phyloP scores from a whole-genome alignment of 2,888 invertebrate species.

The Dugesia japonica region DNA sequence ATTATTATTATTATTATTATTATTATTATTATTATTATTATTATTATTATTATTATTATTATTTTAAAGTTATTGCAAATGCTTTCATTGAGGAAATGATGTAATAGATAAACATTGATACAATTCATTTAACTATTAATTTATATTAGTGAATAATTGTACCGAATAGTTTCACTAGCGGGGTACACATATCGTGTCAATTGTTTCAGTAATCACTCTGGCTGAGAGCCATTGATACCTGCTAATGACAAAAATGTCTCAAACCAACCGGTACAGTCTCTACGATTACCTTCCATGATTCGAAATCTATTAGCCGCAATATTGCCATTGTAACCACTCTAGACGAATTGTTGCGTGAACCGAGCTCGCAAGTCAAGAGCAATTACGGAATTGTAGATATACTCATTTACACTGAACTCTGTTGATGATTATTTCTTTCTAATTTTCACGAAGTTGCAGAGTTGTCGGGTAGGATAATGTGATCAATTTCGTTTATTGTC shows the following conservation, averaged over 20 bases:
- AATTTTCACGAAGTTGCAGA: background rate
- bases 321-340: background rate
- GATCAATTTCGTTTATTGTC: constrained; percentile 14
- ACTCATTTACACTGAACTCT: constrained; percentile 20
- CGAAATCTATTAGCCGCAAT: background rate
- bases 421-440: constrained; percentile 13
- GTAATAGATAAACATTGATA: background rate
- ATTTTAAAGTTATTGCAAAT: no score
- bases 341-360: constrained; percentile 13
- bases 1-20: no score
- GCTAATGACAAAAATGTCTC: constrained; percentile 20
- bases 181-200: constrained; percentile 16
- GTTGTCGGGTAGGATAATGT: constrained; percentile 20
- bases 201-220: background rate
- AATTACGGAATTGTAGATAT: constrained; percentile 16
- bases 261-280: background rate
- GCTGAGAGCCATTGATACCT: constrained; percentile 14
- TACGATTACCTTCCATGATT: background rate
- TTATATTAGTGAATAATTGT: background rate
- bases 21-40: no score
- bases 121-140: background rate
- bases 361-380: background rate
- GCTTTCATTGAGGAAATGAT: no score
- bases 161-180: background rate
- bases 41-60: no score